Base-by-base conservation (phyloP, 1,140 invertebrate species). In the Aphelenchoides avenae region DNA sequence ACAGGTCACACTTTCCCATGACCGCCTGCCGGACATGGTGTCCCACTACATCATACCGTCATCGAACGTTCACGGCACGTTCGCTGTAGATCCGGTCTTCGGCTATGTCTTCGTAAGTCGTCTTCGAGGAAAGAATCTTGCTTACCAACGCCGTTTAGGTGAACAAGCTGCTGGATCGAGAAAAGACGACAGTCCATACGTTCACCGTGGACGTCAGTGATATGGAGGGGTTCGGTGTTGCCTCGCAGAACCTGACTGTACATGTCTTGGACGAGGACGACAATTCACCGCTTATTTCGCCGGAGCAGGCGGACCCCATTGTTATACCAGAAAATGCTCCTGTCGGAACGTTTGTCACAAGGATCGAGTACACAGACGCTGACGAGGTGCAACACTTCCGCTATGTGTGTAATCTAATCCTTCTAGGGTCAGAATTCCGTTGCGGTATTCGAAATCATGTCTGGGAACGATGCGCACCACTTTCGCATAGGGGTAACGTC, bases 31-130 rank as follows among this genome's bases (percentile, higher is more conserved):
- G n/a, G n/a, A n/a, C n/a, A n/a, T n/a, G n/a, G n/a, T n/a, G n/a
- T n/a, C n/a, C n/a, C n/a, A n/a, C n/a, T n/a, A n/a, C n/a, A n/a
- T n/a, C n/a, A n/a, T n/a, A n/a, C n/a, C n/a, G n/a, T n/a, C n/a
- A n/a, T n/a, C n/a, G n/a, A n/a, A n/a, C n/a, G n/a, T n/a, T n/a
- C n/a, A n/a, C n/a, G n/a, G n/a, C n/a, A n/a, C n/a, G n/a, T n/a
- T n/a, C n/a, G n/a, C n/a, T n/a, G n/a, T n/a, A n/a, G n/a, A n/a
- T n/a, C 46, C 46, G 46, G 7, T 48, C 1, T 18, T 48, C 5
- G 46, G 46, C 6, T 48, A 48, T 48, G 13, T 48, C 11, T 34
- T 37, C n/a, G n/a, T n/a, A n/a, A n/a, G n/a, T n/a, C n/a, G n/a
- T n/a, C n/a, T n/a, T n/a, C n/a, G n/a, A n/a, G n/a, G n/a, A 41